phyloP scores from a whole-genome alignment of 2,113 vertebrate species.

The Butorides virescens region DNA sequence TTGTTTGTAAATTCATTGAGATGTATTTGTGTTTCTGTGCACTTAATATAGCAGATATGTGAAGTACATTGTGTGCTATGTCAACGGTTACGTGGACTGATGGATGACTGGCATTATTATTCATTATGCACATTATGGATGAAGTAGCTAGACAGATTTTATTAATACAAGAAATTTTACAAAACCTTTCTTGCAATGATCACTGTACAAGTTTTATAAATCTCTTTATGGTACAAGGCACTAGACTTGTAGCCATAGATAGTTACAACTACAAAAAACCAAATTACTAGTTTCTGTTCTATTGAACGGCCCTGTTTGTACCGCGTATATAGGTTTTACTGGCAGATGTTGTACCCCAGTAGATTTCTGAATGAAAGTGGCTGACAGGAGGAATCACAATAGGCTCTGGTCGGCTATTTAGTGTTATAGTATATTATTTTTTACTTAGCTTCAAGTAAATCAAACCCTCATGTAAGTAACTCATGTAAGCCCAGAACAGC shows the following conservation, averaged over 20 bases:
- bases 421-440: not conserved
- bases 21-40: slow-evolving; percentile 16
- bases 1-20: not conserved
- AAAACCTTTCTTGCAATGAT: not conserved
- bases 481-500: not conserved
- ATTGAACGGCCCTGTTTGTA: not conserved
- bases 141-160: not conserved
- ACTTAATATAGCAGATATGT: not conserved
- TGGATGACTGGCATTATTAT: slow-evolving; percentile 21
- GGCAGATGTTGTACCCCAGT: not conserved
- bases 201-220: not conserved
- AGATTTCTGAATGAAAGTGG: not conserved
- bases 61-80: not conserved
- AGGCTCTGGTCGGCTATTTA: not conserved
- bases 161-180: slow-evolving; percentile 25
- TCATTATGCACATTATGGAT: slow-evolving; percentile 11
- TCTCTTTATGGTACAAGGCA: not conserved
- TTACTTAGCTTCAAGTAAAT: not conserved
- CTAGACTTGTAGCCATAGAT: not conserved
- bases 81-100: not conserved
- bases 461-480: not conserved
- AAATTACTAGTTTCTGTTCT: not conserved
- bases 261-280: not conserved
- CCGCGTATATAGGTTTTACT: not conserved
- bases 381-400: not conserved